phyloP scores from a whole-genome alignment of 2,888 invertebrate species.

The Incurvaria masculella region DNA sequence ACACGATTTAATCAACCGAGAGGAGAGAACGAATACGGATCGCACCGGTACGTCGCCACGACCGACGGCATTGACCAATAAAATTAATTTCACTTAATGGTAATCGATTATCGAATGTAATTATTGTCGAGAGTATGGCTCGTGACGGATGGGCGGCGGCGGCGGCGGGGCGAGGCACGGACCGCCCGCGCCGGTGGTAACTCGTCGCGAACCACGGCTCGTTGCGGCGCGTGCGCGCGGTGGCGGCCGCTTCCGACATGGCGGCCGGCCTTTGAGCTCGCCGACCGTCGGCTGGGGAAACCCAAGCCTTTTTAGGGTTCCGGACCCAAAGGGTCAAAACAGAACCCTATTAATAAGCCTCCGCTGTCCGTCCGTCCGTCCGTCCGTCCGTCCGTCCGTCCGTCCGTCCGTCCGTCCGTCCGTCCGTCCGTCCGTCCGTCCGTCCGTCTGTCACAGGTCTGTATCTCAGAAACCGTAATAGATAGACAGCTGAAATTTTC shows the following conservation, averaged over 20 bases:
- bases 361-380: no score
- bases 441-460: no score
- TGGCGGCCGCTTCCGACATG: neutral
- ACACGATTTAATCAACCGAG: no score
- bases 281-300: neutral
- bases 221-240: conserved; percentile 31
- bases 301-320: no score
- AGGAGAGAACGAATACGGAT: neutral
- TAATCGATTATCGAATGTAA: conserved; percentile 50
- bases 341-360: no score
- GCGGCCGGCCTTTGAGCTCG: neutral
- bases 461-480: no score
- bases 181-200: conserved; percentile 31
- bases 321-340: no score
- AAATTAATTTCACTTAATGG: conserved; percentile 55
- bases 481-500: no score
- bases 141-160: neutral
- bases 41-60: conserved; percentile 35
- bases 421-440: no score
- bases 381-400: no score
- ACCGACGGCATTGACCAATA: conserved; percentile 45
- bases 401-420: no score
- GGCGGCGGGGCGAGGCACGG: neutral
- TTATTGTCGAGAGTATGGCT: conserved; percentile 24
- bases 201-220: conserved; percentile 4